phyloP scores from a whole-genome alignment of 2,113 vertebrate species.

The Gobio gobio region DNA sequence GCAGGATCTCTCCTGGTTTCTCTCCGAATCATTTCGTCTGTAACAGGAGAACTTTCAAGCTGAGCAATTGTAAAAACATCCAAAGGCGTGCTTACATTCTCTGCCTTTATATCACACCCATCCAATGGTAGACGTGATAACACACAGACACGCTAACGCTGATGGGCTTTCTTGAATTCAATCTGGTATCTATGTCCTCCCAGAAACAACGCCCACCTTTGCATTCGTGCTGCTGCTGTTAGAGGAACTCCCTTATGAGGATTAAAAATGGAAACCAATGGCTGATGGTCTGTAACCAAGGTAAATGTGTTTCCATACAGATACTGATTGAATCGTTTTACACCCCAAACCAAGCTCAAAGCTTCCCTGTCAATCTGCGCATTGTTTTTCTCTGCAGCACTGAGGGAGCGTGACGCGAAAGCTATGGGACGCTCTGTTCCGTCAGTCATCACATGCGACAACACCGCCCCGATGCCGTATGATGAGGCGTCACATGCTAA shows the following conservation, averaged over 20 bases:
- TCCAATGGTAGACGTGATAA: not conserved
- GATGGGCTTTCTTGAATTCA: not conserved
- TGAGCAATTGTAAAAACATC: slow-evolving; percentile 22
- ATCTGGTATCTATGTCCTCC: slow-evolving; percentile 30
- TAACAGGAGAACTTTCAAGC: slow-evolving; percentile 20
- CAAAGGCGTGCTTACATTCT: not conserved
- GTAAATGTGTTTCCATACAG: not conserved
- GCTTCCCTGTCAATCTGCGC: not conserved
- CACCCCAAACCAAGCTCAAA: not conserved
- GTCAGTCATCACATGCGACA: too few species aligned
- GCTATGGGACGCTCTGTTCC: not conserved
- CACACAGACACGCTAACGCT: too few species aligned
- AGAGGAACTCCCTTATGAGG: slow-evolving; percentile 1
- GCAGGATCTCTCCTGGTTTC: slow-evolving; percentile 35
- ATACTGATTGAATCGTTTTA: not conserved
- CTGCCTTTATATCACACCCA: not conserved
- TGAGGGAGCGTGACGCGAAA: not conserved
- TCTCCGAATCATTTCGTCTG: not conserved
- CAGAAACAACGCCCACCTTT: slow-evolving; percentile 18
- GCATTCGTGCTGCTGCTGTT: slow-evolving; percentile 8
- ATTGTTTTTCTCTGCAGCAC: not conserved
- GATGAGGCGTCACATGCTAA: too few species aligned
- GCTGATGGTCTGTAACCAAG: slow-evolving; percentile 13
- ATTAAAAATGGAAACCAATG: not conserved
- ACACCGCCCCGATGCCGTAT: too few species aligned